A percentile compares a stretch with the other conserved stretches of the same genome.
phyloP scores from a whole-genome alignment of 2,888 invertebrate genomes.

The Rhagonycha lutea region DNA sequence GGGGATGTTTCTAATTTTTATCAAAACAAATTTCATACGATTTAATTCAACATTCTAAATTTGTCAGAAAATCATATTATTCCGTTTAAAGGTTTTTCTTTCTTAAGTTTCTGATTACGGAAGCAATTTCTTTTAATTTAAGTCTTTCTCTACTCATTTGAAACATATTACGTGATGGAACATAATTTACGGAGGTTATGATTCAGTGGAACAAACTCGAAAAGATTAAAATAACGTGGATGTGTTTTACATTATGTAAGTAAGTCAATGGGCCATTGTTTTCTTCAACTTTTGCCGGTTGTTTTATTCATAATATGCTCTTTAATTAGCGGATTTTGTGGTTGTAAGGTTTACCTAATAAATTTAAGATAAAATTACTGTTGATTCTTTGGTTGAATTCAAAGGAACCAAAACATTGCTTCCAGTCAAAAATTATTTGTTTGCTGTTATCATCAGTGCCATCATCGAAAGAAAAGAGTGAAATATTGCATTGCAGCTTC shows the following conservation, averaged over 20 bases:
- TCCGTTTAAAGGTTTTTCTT: too few species aligned
- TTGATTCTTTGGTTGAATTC: neutral
- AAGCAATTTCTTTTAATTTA: neutral
- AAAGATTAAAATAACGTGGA: neutral
- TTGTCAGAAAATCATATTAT: too few species aligned
- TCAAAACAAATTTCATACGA: too few species aligned
- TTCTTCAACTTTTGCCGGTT: neutral
- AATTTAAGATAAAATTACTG: neutral
- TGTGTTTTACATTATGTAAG: neutral
- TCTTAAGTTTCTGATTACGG: neutral
- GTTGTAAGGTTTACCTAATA: neutral
- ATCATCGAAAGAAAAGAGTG: neutral
- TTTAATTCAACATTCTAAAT: too few species aligned
- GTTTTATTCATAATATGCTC: neutral
- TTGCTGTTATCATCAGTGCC: neutral
- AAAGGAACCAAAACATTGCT: neutral
- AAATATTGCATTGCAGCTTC: neutral
- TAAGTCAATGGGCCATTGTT: neutral
- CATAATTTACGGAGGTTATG: neutral
- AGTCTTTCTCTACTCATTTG: neutral
- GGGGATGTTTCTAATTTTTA: too few species aligned
- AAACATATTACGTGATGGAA: neutral
- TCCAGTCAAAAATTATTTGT: neutral
- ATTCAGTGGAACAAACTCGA: neutral
- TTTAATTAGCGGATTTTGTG: neutral